Evolutionary conservation across 2,888 invertebrate genomes (phyloP), one percentile per base, ranked within the genome.

Genomic region (Agapetus fuscipes): DNA sequence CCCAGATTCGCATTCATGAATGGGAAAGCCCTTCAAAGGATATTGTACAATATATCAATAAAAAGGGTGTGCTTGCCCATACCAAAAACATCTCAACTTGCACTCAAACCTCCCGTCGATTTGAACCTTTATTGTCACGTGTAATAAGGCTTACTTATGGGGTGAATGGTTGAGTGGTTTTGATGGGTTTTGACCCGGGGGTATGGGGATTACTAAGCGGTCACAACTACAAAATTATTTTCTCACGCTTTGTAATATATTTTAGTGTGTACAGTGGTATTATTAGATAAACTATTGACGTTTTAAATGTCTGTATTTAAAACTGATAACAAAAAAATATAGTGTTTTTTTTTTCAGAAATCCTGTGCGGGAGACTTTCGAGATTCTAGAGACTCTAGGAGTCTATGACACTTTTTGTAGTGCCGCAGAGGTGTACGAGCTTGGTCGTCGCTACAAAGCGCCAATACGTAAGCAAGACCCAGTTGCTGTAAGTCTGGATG

Each of bases 21-120:
- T 44, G 44, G 40, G 39, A 47, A 44, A 44, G 31, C 40, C 36
- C 31, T 36, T 41, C 30, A 43, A 38, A 43, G 36, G 41, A 46
- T 43, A 46, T 43, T 46, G 43, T 46, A 46, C 43, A 46, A 46
- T 43, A 46, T 46, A 33, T 43, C 46, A 46, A 46, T 34, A 34
- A 43, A 46, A 43, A 43, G 43, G 43, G 43, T 43, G 46, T 28
- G 24, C 33, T 28, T 17, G 25, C 36, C 15, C 12, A 17, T 39
- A 17, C 25, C 33, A 12, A 15, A 20, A 29, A 26, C 11, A 14
- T 15, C 4, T n/a, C n/a, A 26, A n/a, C n/a, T n/a, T n/a, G 26
- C 20, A 34, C 17, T 32, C 27, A 13, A 17, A 30, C 30, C 14
- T 24, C 4, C 9, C n/a, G 10, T 26, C 26, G 3, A 26, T 7